Base-by-base conservation (phyloP, 2,797 vertebrate genomes). In the Pangasius sanitwongsei region DNA sequence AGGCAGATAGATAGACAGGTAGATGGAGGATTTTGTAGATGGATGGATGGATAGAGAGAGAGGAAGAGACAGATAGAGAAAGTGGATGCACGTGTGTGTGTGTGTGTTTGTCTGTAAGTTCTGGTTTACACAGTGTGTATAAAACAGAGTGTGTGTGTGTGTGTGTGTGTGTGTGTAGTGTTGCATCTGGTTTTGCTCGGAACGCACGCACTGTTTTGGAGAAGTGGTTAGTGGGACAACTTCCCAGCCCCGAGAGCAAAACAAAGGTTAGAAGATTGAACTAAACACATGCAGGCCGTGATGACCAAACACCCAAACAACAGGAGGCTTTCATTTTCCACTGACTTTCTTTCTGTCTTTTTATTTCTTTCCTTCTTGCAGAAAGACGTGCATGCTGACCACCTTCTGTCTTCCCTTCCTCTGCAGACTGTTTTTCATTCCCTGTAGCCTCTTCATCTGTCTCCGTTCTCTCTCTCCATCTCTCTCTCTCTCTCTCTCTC, bases 221-320 rank as follows among this genome's bases (percentile, higher is more conserved):
- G 59, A 44, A 77, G 70, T 48, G 82, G 87, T 89, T 85, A 48
- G 83, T 57, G 84, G 84, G 65, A 86, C 53, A 41, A 3, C 18
- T 70, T 89, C 74, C 83, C 88, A 86, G 82, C 61, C 67, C 44
- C 6, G 16, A 86, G 61, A 81, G 65, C 83, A 89, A 86, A 86
- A 86, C 88, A 89, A 77, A 82, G 75, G 84, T 86, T 86, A 63
- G 80, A 82, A 86, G 37, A 34, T 37, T 70, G 3, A 53, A 16
- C 48, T 63, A 70, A 85, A 85, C 83, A 67, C 74, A 84, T 4
- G 20, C 31, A 67, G 61, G 34, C n/a, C 9, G 31, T 53, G 37
- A 86, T 80, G 83, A 81, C 83, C 83, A 48, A 86, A 69, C 88
- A 86, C 48, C 59, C 74, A 61, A 59, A 86, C 83, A 69, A 48